phyloP scores from a whole-genome alignment of 1,140 invertebrate genomes.

The Caenorhabditis brenneri region DNA sequence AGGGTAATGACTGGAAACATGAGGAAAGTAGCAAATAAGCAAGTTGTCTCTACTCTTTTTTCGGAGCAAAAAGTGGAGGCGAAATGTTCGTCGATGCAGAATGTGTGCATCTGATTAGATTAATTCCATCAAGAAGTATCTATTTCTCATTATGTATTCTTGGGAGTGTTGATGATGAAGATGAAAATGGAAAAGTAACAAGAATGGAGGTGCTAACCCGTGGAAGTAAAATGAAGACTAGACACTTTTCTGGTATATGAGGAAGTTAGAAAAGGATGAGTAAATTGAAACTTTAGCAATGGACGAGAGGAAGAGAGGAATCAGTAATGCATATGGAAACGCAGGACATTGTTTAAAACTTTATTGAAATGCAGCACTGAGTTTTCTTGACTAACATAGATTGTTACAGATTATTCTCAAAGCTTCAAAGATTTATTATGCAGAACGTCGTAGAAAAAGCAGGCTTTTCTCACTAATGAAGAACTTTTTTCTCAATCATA shows the following conservation, averaged over 20 bases:
- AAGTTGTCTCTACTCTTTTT: background rate
- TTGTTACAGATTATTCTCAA: too few relatives aligned
- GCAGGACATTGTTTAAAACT: background rate
- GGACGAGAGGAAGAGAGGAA: background rate
- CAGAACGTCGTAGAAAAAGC: too few relatives aligned
- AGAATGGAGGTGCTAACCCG: background rate
- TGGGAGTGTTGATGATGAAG: background rate
- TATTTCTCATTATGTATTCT: slow-evolving; percentile 1
- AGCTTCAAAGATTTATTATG: too few relatives aligned
- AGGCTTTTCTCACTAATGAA: too few relatives aligned
- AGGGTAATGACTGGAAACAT: background rate
- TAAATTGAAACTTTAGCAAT: background rate
- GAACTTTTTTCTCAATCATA: too few relatives aligned
- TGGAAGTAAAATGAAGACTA: background rate
- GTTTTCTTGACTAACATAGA: too few relatives aligned
- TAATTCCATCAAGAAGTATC: slow-evolving; percentile 5
- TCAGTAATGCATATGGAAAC: background rate
- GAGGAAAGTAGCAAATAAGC: background rate
- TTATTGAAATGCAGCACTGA: too few relatives aligned
- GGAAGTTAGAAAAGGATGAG: background rate
- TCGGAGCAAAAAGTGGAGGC: background rate
- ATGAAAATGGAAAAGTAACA: background rate
- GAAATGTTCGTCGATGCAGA: slow-evolving; percentile 11
- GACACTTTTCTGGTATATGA: background rate
- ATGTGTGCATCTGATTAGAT: slow-evolving; percentile 21